phyloP scores from a whole-genome alignment of 1,140 invertebrate species.

The Tribolium castaneum region DNA sequence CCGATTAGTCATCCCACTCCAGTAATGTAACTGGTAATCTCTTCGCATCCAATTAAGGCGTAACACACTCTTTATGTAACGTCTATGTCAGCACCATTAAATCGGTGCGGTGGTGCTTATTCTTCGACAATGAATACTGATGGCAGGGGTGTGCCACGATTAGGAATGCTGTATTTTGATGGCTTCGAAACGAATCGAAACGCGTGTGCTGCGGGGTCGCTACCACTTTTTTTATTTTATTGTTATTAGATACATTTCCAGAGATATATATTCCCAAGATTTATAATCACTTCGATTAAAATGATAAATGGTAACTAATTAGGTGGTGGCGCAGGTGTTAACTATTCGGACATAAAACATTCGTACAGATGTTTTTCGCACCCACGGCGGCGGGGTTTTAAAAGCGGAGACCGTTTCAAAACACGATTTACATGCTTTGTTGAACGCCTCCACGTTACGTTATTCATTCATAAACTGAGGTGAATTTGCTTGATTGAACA shows the following conservation, averaged over 20 bases:
- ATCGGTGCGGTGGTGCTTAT: conserved; percentile 48
- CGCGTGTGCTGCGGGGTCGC: conserved; percentile 28
- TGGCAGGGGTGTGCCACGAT: conserved; percentile 52
- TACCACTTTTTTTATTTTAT: conserved; percentile 3
- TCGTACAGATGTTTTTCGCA: conserved; percentile 42
- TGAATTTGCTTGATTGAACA: conserved; percentile 40
- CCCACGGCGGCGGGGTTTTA: conserved; percentile 18
- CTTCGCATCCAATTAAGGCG: conserved; percentile 48
- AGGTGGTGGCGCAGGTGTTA: conserved; percentile 37
- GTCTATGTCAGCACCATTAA: conserved; percentile 43
- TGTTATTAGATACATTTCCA: neutral
- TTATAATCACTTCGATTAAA: neutral
- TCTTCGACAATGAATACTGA: conserved; percentile 51
- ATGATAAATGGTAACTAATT: conserved; percentile 38
- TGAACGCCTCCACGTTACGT: conserved; percentile 32
- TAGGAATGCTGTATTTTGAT: conserved; percentile 49
- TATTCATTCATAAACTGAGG: conserved; percentile 34
- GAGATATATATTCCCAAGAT: neutral
- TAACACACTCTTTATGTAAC: conserved; percentile 48
- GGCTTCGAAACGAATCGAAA: conserved; percentile 44
- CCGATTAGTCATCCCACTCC: conserved; percentile 22
- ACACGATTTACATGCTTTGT: conserved; percentile 41
- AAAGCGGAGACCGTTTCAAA: conserved; percentile 32
- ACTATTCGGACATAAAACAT: conserved; percentile 36
- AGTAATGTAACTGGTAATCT: conserved; percentile 11